Evolutionary conservation across 2,888 invertebrate genomes (phyloP), one percentile per base, ranked within the genome.

Genomic region (Mimachlamys varia): DNA sequence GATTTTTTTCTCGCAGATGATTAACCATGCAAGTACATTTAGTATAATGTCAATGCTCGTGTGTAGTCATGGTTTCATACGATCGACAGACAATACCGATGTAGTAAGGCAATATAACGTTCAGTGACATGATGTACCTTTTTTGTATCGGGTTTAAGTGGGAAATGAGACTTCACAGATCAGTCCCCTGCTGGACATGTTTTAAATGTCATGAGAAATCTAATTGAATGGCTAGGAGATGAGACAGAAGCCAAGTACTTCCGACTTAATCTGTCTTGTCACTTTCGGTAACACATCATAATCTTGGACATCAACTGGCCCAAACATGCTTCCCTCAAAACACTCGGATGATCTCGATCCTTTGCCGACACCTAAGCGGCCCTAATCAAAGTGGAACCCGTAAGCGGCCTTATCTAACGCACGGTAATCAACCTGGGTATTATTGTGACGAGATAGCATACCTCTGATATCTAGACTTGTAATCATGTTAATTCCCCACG

Each of bases 381-480:
- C 76, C 76, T 76, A 76, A 76, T 76, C 76, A 76, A 76, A 76
- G 76, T 76, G 76, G 76, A 76, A 76, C 33, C 27, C 33, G 76
- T 76, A 33, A 76, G 76, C 76, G 76, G 76, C 76, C 76, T 76
- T 76, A 76, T 76, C 76, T 76, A 76, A 76, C 7, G 33, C 33
- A 27, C 15, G 76, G 76, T 76, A 76, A 76, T 76, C 76, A 62
- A 62, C n/a, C 62, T n/a, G 33, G 76, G 12, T 33, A 76, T 27
- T 27, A 76, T 76, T 27, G 76, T 76, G 76, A 76, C 76, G 76
- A 33, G 76, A 76, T 76, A 76, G 76, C 76, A 76, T 76, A 76
- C 76, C 76, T 76, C 76, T 12, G 33, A 33, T 76, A 76, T 76
- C 76, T 76, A 76, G 27, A 33, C 76, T 22, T 33, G 33, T 76